phyloP scores from a whole-genome alignment of 2,888 invertebrate species.

The Myopa testacea region DNA sequence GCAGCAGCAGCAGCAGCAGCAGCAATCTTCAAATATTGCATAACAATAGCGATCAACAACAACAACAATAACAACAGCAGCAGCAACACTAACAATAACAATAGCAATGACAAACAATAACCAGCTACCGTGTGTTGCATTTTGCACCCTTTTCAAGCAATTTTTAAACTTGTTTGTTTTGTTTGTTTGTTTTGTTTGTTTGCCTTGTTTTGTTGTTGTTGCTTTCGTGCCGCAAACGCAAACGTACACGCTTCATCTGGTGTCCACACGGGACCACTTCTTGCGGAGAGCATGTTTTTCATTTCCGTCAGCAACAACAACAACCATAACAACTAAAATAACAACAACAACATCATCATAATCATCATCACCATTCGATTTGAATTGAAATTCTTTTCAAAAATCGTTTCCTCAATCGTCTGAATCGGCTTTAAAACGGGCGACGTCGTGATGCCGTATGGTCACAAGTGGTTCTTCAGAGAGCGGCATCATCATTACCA shows the following conservation, averaged over 20 bases:
- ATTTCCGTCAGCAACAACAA: neutral
- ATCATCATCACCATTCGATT: neutral
- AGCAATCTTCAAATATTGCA: constrained; percentile 29
- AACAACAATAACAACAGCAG: constrained; percentile 49
- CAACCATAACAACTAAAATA: no score
- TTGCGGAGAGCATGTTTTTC: neutral
- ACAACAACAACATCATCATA: no score
- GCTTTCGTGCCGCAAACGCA: neutral
- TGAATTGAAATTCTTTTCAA: neutral
- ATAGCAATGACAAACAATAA: constrained; percentile 25
- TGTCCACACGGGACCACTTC: neutral
- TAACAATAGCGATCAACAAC: constrained; percentile 47
- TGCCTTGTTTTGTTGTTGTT: constrained; percentile 21
- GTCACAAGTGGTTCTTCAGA: constrained; percentile 35
- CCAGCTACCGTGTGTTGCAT: neutral
- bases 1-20: constrained; percentile 37
- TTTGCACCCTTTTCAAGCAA: constrained; percentile 2
- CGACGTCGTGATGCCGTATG: constrained; percentile 24
- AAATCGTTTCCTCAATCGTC: no score
- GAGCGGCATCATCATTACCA: neutral
- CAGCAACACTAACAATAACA: constrained; percentile 37
- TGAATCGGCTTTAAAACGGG: neutral
- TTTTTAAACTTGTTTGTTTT: neutral
- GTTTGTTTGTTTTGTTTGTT: constrained; percentile 15
- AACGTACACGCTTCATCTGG: neutral